Evolutionary conservation across 2,888 invertebrate genomes (phyloP).

Genomic region (Netelia melanura): DNA sequence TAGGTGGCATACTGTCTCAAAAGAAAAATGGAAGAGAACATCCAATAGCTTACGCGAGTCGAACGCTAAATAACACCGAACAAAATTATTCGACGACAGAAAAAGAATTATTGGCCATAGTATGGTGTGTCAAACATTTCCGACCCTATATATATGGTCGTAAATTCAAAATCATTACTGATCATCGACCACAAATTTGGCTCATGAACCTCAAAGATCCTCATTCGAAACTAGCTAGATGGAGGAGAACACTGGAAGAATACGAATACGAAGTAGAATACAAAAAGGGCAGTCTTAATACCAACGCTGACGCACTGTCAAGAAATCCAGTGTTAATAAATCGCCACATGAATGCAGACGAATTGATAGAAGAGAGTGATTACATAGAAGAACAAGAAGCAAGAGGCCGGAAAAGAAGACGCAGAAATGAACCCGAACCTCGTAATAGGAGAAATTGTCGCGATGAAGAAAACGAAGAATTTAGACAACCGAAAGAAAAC

Average conservation of each 20-base stretch:
- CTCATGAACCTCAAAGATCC: constrained; percentile 78
- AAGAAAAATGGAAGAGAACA: no score
- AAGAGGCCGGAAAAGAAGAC: background rate
- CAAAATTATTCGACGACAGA: constrained; percentile 81
- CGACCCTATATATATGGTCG: constrained; percentile 81
- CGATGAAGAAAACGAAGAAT: background rate
- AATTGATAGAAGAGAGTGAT: no score
- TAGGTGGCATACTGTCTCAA: constrained; percentile 77
- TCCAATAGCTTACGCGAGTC: constrained; percentile 80
- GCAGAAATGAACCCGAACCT: no score
- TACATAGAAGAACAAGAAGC: no score
- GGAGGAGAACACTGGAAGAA: constrained; percentile 77
- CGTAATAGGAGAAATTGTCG: background rate
- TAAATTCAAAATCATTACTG: constrained; percentile 79
- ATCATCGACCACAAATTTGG: constrained; percentile 80
- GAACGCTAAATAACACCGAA: constrained; percentile 79
- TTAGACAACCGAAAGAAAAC: no score
- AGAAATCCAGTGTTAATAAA: background rate
- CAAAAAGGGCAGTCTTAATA: constrained; percentile 71
- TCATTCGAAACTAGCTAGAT: constrained; percentile 74
- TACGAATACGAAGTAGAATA: constrained; percentile 78
- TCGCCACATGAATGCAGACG: no score
- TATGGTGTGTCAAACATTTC: constrained; percentile 80
- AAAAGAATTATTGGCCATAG: constrained; percentile 80
- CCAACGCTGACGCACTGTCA: background rate